Evolutionary conservation across 2,888 invertebrate species (phyloP).

Genomic region (Chymomyza procnemis): DNA sequence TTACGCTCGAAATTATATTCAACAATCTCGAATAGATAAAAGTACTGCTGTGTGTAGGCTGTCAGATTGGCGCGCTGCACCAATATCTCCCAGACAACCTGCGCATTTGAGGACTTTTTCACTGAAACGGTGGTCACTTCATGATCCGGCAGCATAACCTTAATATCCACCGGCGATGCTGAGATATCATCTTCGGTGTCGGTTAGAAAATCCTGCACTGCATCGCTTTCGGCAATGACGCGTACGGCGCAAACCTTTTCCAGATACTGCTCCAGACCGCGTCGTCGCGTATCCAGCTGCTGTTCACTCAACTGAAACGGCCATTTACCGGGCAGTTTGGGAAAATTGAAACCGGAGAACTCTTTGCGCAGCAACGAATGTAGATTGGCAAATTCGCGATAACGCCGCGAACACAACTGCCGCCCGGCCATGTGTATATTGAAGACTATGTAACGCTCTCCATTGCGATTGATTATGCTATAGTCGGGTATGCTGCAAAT

Average conservation of each 20-base stretch:
- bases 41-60: constrained; percentile 90
- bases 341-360: constrained; percentile 96
- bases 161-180: constrained; percentile 87
- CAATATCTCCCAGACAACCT: constrained; percentile 93
- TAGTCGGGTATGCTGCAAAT: constrained; percentile 93
- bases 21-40: constrained; percentile 97
- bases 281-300: constrained; percentile 94
- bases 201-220: constrained; percentile 97
- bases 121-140: constrained; percentile 93
- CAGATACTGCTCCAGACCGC: constrained; percentile 98
- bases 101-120: constrained; percentile 91
- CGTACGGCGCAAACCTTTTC: constrained; percentile 98
- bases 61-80: constrained; percentile 90
- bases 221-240: constrained; percentile 97
- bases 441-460: constrained; percentile 95
- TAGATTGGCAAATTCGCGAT: constrained; percentile 95
- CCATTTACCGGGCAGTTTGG: constrained; percentile 99
- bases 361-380: constrained; percentile 94
- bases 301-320: constrained; percentile 98
- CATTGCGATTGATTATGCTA: constrained; percentile 90
- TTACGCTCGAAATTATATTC: constrained; percentile 98
- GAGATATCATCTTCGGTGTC: constrained; percentile 91
- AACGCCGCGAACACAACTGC: constrained; percentile 96
- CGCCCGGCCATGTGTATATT: constrained; percentile 99
- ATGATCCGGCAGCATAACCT: constrained; percentile 92